Evolutionary conservation across 1,140 invertebrate genomes (phyloP).

Genomic region (Dufourea novaeangliae): DNA sequence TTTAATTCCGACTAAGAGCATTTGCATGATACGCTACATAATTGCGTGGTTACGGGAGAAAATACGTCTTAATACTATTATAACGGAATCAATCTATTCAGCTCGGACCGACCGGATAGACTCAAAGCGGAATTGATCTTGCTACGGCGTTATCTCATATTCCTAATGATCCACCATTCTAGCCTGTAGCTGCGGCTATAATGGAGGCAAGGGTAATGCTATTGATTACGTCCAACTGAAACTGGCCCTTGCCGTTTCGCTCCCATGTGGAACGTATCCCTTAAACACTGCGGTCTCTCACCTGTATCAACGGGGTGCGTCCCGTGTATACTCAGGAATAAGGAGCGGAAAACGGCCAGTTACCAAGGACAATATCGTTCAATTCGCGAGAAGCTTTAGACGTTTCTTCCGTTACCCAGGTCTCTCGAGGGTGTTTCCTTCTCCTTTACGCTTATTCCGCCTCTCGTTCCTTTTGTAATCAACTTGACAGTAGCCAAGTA

Average conservation of each 20-base stretch:
- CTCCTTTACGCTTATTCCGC: neutral
- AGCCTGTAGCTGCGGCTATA: constrained; percentile 48
- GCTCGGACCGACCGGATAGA: constrained; percentile 41
- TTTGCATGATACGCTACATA: constrained; percentile 18
- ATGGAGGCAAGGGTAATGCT: constrained; percentile 62
- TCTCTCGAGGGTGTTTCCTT: constrained; percentile 35
- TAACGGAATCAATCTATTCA: constrained; percentile 62
- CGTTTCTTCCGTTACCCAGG: constrained; percentile 1
- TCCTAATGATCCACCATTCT: constrained; percentile 69
- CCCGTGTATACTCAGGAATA: constrained; percentile 20
- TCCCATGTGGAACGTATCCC: constrained; percentile 7
- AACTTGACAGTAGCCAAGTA: neutral
- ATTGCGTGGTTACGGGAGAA: constrained; percentile 45
- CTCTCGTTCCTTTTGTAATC: neutral
- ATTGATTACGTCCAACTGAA: constrained; percentile 64
- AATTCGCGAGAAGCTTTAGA: constrained; percentile 14
- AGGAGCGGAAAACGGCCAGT: neutral
- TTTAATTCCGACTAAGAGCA: constrained; percentile 1
- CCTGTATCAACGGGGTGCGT: neutral
- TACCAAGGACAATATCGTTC: constrained; percentile 11
- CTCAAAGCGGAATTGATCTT: constrained; percentile 66
- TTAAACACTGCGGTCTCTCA: constrained; percentile 31
- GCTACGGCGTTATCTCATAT: constrained; percentile 63
- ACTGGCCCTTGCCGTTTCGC: constrained; percentile 38
- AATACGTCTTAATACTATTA: constrained; percentile 61